Evolutionary conservation across 2,797 vertebrate genomes (phyloP), one percentile per base, ranked within the genome.

Genomic region (Semotilus atromaculatus): DNA sequence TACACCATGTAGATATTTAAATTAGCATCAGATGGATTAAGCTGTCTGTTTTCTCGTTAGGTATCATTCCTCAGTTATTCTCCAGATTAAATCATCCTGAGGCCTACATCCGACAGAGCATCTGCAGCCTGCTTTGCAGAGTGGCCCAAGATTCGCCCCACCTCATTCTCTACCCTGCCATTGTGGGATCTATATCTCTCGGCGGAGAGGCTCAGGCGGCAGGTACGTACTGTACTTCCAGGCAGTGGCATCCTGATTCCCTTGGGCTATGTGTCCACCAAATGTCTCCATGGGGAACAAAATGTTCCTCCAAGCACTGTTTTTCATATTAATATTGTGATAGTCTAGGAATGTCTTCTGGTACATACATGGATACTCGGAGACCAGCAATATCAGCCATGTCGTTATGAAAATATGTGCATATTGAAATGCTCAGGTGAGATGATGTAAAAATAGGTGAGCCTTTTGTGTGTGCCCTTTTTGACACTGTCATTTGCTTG

Each of bases 141-240:
- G 98, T 99, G 80, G 98, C 98, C 66, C 97, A 99, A 77, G 98
- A 99, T 93, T 99, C 98, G 0, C 97, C 98, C 5, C 97, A 99
- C 84, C 97, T 99, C 86, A 97, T 99, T 88, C 91, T 99, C 5
- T 99, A 99, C 84, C 98, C 98, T 11, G 98, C 98, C 70, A 99
- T 99, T 23, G 98, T 99, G 86, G 98, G 98, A 23, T 98, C 97
- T 1, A 97, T 99, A 68, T 99, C 98, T 3, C 94, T 99, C 31
- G 98, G 97, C 83, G 97, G 96, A 31, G 98, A 99, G 88, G 96
- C 97, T 62, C 98, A 99, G 91, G 93, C 94, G 53, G 95, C 98
- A 93, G 98, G 98, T 97, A 94, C 26, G 6, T 21, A 48, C 14
- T 81, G 4, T 62, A 43, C 10, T 58, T 70, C 11, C 48, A 18